Evolutionary conservation across 2,888 invertebrate genomes (phyloP), one percentile per base, ranked within the genome.

Genomic region (Netelia melanura): DNA sequence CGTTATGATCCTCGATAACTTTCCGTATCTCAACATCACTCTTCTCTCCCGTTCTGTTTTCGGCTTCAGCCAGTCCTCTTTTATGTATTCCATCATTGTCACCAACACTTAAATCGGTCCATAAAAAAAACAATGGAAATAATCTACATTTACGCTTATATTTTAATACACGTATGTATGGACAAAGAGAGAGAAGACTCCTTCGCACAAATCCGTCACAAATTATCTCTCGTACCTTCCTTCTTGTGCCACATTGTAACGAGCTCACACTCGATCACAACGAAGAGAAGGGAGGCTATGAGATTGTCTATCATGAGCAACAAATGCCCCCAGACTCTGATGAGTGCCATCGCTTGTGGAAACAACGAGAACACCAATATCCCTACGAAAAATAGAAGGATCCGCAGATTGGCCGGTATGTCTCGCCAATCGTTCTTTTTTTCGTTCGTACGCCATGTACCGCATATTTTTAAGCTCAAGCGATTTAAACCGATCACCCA

Each of bases 11-110:
- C 61, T 75, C 30, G 76, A 64, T 9, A 67, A n/a, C 14, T 70
- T n/a, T 23, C 70, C 62, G 38, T 84, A 81, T n/a, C 52, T 81
- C 10, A 81, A 21, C 81, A 84, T 81, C 1, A 81, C 81, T 17
- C 48, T 23, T 23, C 65, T 21, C 48, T 84, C 84, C 11, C 21
- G 6, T 30, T 44, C 23, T 14, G 14, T 81, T 30, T 71, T 81
- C 1, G 1, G 8, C 64, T 30, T 61, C 21, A 23, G 2, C 83
- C 84, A 84, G 54, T 84, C 81, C 1, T 62, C 25, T 62, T 11
- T 43, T 17, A 84, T 72, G 38, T 11, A 56, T 11, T 54, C 23
- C 61, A 84, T 70, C 68, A 81, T 76, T 30, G 43, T 17, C 10
- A 56, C 48, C 14, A 84, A 54, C 11, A 58, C 84, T 84, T 81